Evolutionary conservation across 2,888 invertebrate genomes (phyloP).

Genomic region (Spicauda simplicius): DNA sequence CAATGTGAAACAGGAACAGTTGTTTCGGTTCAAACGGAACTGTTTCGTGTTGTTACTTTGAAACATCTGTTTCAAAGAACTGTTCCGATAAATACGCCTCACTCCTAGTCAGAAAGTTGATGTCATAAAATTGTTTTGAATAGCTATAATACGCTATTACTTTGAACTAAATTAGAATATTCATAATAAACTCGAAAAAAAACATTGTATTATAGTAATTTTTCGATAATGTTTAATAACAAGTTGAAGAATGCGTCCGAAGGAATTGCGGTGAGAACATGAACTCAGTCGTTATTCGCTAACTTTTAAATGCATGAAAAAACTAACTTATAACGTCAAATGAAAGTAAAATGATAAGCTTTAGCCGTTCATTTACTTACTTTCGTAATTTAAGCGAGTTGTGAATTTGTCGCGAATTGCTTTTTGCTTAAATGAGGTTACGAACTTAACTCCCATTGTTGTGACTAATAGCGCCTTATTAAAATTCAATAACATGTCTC

Average conservation of each 20-base stretch:
- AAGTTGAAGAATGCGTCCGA: slow-evolving; percentile 77
- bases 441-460: slow-evolving; percentile 7
- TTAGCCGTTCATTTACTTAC: background rate
- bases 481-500: slow-evolving; percentile 29
- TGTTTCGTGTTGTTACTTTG: no score
- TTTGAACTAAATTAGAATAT: no score
- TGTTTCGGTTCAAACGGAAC: no score
- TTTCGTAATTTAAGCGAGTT: background rate
- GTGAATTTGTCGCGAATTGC: background rate
- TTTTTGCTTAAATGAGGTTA: background rate
- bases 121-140: no score
- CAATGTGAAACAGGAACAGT: no score
- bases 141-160: no score
- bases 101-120: no score
- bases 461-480: slow-evolving; percentile 29
- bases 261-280: slow-evolving; percentile 74
- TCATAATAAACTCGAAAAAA: no score
- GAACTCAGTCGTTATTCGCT: background rate
- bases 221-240: slow-evolving; percentile 62
- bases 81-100: no score
- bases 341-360: background rate
- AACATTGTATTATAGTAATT: background rate
- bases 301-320: slow-evolving; percentile 3
- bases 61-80: no score
- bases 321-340: slow-evolving; percentile 7